These are phyloP conservation scores for Emberiza fucata DNA, from an alignment of 2,113 vertebrate genomes.

Conservation along the genomic window DNA sequence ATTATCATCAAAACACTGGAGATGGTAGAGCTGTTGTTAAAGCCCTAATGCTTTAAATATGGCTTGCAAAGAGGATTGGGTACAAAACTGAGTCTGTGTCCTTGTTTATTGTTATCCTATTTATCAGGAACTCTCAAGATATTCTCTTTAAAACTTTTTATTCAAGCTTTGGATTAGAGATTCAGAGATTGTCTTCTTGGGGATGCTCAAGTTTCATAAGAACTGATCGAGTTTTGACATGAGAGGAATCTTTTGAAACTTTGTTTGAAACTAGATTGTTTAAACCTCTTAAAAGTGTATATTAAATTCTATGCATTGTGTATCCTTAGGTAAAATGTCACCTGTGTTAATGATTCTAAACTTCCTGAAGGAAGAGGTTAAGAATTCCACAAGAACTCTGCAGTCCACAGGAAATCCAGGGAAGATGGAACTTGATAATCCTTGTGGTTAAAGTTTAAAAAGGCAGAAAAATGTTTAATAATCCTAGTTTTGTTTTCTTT, in stretches of 20 bases:
- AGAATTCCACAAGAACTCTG: not conserved
- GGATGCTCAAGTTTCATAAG: not conserved
- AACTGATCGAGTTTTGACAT: not conserved
- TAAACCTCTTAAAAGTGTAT: not conserved
- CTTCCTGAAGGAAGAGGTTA: not conserved
- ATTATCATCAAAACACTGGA: not conserved
- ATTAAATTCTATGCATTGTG: accelerated
- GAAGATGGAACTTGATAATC: not conserved
- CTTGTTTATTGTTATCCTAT: not conserved
- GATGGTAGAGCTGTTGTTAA: not conserved
- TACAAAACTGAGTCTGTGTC: not conserved
- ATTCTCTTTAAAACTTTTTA: not conserved
- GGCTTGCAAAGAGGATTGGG: not conserved
- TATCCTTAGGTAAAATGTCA: not conserved
- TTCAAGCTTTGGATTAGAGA: not conserved
- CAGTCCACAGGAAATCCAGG: not conserved
- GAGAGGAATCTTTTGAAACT: not conserved
- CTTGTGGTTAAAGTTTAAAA: not conserved
- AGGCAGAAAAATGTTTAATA: not conserved
- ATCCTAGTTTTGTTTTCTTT: not conserved
- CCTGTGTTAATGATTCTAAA: not conserved
- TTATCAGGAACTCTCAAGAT: not conserved
- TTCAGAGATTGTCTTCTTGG: not conserved
- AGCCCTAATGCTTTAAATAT: not conserved
- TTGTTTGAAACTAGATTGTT: not conserved